A percentile compares a stretch with the other conserved stretches of the same genome.
Evolutionary conservation across 2,888 invertebrate genomes (phyloP).

Genomic region (Mesorhabditis belari): DNA sequence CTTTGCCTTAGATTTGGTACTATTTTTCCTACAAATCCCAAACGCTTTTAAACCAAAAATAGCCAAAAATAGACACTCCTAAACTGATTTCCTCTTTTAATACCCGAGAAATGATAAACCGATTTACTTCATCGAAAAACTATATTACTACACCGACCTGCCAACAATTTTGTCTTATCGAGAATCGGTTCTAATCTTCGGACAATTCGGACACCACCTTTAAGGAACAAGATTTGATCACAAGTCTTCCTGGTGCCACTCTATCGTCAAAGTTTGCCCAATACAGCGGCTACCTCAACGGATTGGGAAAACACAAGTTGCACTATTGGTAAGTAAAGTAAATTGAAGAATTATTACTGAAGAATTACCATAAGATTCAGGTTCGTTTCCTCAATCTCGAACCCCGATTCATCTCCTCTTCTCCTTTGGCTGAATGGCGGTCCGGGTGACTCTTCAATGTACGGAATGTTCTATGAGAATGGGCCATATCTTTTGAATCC

Average conservation of each 20-base stretch:
- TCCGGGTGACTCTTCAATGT: conserved; percentile 55
- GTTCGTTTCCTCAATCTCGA: conserved; percentile 27
- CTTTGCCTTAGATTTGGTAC: no score
- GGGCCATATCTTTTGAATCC: conserved; percentile 53
- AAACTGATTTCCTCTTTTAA: no score
- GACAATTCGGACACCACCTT: no score
- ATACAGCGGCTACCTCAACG: conserved; percentile 39
- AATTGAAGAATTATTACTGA: neutral
- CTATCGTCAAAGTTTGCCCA: conserved; percentile 13
- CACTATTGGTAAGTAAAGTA: conserved; percentile 54
- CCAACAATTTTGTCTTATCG: no score
- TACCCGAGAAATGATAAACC: no score
- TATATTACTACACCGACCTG: no score
- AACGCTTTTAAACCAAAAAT: no score
- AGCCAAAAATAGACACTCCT: no score
- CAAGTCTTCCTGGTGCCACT: conserved; percentile 21
- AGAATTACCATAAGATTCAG: conserved; percentile 6
- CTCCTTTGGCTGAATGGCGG: conserved; percentile 47
- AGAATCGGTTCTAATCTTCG: no score
- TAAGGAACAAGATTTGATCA: conserved; percentile 15
- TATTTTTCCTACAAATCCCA: no score
- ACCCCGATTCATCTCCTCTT: conserved; percentile 22
- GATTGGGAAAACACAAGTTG: conserved; percentile 48
- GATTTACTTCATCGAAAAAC: conserved; percentile 8
- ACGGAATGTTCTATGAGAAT: conserved; percentile 55